phyloP scores from a whole-genome alignment of 2,113 vertebrate species.

The Isurus oxyrinchus region DNA sequence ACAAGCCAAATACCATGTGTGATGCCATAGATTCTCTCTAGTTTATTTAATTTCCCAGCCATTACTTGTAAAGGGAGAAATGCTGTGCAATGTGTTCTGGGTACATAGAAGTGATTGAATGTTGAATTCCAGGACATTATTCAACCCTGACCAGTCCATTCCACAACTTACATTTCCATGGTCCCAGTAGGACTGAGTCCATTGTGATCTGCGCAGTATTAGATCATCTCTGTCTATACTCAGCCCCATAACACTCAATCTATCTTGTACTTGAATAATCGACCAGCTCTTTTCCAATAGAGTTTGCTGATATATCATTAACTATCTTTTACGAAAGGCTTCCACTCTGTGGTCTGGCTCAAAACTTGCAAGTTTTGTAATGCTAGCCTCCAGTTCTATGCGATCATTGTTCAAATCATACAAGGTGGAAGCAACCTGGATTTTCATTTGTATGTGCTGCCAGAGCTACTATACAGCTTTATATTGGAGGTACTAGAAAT shows the following conservation, averaged over 20 bases:
- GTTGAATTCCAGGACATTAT: constrained; percentile 5
- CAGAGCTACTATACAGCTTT: neutral
- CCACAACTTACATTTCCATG: constrained; percentile 23
- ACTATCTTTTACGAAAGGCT: neutral
- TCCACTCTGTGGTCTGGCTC: neutral
- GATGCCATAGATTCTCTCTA: neutral
- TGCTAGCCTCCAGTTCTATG: neutral
- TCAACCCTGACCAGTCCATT: constrained; percentile 26
- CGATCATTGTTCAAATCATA: neutral
- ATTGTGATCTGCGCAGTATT: constrained; percentile 17
- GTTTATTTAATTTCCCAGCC: neutral
- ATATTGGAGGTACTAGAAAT: neutral
- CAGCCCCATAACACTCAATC: constrained; percentile 6
- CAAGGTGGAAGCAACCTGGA: neutral
- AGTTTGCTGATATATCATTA: constrained; percentile 13
- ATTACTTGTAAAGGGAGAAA: neutral
- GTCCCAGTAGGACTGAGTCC: neutral
- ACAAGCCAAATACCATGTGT: neutral
- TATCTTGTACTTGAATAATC: neutral
- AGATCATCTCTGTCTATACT: constrained; percentile 8
- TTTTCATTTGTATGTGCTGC: neutral
- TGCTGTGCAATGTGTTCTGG: neutral
- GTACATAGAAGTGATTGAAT: neutral
- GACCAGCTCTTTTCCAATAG: neutral
- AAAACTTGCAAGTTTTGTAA: neutral